Evolutionary conservation across 1,140 invertebrate genomes (phyloP), one percentile per base, ranked within the genome.

Genomic region (Drosophila willistoni): DNA sequence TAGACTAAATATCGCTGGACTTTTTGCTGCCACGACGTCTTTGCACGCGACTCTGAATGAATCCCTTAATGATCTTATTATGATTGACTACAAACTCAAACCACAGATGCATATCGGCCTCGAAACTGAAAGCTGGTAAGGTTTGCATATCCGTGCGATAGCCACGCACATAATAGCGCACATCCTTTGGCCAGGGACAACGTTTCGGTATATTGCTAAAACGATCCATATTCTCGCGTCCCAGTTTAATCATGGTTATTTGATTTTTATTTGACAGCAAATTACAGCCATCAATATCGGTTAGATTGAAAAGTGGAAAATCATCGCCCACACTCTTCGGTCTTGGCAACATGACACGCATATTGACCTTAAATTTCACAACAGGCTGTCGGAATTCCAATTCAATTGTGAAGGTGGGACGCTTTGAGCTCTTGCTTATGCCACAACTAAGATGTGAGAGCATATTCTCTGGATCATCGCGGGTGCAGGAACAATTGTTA

Each of bases 181-280:
- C 55, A 55, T 78, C 71, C 62, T 77, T 71, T 39, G 71, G 44
- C 51, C 70, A 78, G 7, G 73, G 79, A 68, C 77, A 87, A 0
- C 64, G 64, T 34, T 72, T 67, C 14, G 73, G 72, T 0, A 80
- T 25, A 56, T 81, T 81, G 12, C 71, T 70, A 9, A 68, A 79
- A 0, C 54, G 65, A 19, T 79, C 67, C 64, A 84, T 63, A 5
- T 66, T 68, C 39, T 60, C 57, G n/a, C 76, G 73, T 14, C 79
- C 76, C 47, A 77, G 17, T 17, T 79, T 62, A 13, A 81, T 64
- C 7, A 89, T 69, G 14, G 71, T 63, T 61, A 80, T 79, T 61
- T 82, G 79, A 41, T 86, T 82, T 57, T 77, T 74, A 39, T 86
- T 87, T 13, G 72, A 71, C 4, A 83, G 70, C 42, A 87, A 33